phyloP scores from a whole-genome alignment of 2,113 vertebrate species.

The Alethe diademata region DNA sequence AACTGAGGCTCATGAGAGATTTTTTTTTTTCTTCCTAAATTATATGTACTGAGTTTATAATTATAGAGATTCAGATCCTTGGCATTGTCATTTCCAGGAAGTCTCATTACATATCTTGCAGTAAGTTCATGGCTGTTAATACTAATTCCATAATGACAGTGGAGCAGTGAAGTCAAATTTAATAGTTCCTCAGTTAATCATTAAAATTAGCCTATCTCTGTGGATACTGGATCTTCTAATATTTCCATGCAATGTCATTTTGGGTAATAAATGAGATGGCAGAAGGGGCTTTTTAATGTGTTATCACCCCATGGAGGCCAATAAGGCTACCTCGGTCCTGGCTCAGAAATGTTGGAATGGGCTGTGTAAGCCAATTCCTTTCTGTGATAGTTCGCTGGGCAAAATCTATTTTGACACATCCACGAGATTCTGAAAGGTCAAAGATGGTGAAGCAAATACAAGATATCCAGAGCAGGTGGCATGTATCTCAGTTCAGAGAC shows the following conservation, averaged over 20 bases:
- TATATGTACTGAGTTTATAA: constrained; percentile 12
- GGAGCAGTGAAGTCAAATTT: constrained; percentile 64
- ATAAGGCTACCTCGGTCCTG: neutral
- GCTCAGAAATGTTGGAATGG: neutral
- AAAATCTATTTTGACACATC: neutral
- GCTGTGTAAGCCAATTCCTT: neutral
- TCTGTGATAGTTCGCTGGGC: neutral
- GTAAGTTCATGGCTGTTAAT: constrained; percentile 50
- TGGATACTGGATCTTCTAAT: constrained; percentile 59
- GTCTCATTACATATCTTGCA: constrained; percentile 63
- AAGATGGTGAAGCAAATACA: constrained; percentile 13
- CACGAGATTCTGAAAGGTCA: neutral
- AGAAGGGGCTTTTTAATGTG: constrained; percentile 53
- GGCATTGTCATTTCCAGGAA: constrained; percentile 15
- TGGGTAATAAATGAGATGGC: constrained; percentile 66
- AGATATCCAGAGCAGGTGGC: neutral
- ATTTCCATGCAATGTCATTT: constrained; percentile 52
- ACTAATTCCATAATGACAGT: constrained; percentile 70
- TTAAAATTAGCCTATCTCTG: constrained; percentile 68
- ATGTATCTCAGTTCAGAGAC: neutral
- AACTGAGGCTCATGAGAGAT: neutral
- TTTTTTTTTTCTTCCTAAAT: neutral
- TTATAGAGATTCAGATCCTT: constrained; percentile 21
- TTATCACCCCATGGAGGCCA: constrained; percentile 11
- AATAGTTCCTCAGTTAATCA: constrained; percentile 74